These are phyloP conservation scores for Salmo trutta DNA, from an alignment of 2,797 vertebrate species.

Conservation along the genomic window DNA sequence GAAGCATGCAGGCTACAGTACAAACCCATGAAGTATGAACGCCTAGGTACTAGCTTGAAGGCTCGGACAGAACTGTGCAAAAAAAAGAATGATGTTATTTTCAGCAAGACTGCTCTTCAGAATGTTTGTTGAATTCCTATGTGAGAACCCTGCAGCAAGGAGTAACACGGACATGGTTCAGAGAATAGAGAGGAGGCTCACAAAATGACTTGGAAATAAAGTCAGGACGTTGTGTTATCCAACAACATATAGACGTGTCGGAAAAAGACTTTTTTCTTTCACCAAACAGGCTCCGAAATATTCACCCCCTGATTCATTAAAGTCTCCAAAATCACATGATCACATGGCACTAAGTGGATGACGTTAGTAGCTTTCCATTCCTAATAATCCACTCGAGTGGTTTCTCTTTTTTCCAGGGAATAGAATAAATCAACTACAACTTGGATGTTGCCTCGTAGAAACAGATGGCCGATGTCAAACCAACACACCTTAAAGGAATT, in stretches of 20 bases:
- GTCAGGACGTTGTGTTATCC: conserved; percentile 38
- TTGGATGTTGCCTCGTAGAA: conserved; percentile 6
- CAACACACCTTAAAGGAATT: conserved; percentile 10
- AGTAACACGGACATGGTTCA: conserved; percentile 46
- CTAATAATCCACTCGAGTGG: background rate
- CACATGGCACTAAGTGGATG: background rate
- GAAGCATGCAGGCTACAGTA: background rate
- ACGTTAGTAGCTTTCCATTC: background rate
- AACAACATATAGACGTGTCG: conserved; percentile 32
- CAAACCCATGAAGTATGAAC: conserved; percentile 14
- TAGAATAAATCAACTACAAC: conserved; percentile 10
- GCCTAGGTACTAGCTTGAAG: conserved; percentile 14
- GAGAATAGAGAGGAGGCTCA: conserved; percentile 25
- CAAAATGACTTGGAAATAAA: conserved; percentile 40
- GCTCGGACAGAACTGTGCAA: conserved; percentile 41
- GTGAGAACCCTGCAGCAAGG: conserved; percentile 32
- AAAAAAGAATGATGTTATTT: conserved; percentile 43
- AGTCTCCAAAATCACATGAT: background rate
- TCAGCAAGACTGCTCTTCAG: conserved; percentile 45
- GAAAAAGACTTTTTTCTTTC: conserved; percentile 11
- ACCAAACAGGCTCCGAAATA: background rate
- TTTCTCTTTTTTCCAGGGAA: background rate
- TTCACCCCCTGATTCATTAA: background rate
- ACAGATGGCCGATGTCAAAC: conserved; percentile 15
- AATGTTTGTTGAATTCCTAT: conserved; percentile 47